Conservation (phyloP, 1,140 invertebrate species). For the Heliconius himera region DNA sequence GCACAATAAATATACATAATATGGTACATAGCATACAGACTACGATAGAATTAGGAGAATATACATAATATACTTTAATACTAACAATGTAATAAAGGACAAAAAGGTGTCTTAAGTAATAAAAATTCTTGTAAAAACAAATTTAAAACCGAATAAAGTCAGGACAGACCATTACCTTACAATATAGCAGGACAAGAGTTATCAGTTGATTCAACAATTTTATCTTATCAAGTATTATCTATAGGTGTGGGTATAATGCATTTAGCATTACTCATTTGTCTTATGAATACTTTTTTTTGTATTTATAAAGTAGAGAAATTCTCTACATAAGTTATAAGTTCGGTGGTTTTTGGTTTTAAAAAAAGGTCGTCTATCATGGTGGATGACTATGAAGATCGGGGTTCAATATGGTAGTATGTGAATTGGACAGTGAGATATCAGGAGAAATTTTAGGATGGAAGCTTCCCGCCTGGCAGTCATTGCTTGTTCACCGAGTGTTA, state of each 20-base stretch:
- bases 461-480: conserved; percentile 66
- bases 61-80: neutral
- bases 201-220: conserved; percentile 60
- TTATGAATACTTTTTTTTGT: conserved; percentile 32
- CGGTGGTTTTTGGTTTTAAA: neutral
- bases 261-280: conserved; percentile 49
- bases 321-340: neutral
- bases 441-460: conserved; percentile 67
- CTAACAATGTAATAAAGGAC: too few relatives aligned
- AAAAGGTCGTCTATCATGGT: conserved; percentile 2
- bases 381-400: conserved; percentile 11
- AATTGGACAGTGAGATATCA: conserved; percentile 68
- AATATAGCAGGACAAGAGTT: conserved; percentile 40
- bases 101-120: too few relatives aligned
- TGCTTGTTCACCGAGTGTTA: conserved; percentile 66
- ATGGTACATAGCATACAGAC: neutral
- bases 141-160: conserved; percentile 1
- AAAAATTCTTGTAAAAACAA: neutral
- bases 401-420: conserved; percentile 66
- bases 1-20: neutral
- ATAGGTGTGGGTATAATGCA: conserved; percentile 58
- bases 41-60: neutral
- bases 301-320: neutral
- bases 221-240: conserved; percentile 75
- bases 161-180: neutral